phyloP scores from a whole-genome alignment of 2,113 vertebrate genomes.

The Petroica traversi region DNA sequence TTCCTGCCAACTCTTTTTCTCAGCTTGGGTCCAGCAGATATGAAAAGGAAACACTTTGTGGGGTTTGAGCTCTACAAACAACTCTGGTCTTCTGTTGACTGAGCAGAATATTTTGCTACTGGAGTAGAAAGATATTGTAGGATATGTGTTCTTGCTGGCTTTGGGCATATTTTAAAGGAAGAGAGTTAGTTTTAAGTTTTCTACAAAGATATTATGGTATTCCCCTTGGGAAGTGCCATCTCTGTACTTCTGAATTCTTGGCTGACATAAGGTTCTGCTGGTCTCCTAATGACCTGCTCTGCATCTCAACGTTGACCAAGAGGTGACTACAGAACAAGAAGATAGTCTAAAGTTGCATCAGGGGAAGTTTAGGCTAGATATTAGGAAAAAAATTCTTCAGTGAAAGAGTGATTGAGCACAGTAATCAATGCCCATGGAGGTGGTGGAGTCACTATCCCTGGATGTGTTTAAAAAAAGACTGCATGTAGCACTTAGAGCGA shows the following conservation, averaged over 20 bases:
- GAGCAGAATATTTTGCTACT: neutral
- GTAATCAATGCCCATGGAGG: neutral
- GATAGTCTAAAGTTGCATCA: no score
- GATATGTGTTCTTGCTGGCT: neutral
- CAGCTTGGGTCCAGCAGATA: neutral
- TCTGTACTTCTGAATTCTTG: neutral
- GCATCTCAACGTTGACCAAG: neutral
- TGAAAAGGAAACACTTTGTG: neutral
- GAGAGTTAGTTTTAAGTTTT: neutral
- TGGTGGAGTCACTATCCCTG: neutral
- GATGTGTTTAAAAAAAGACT: neutral
- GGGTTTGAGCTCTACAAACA: neutral
- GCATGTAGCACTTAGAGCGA: neutral
- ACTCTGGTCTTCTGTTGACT: neutral
- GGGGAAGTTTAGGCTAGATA: neutral
- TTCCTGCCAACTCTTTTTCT: neutral
- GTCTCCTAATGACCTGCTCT: rapidly evolving
- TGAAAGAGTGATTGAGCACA: neutral
- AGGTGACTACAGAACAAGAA: neutral
- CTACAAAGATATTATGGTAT: neutral
- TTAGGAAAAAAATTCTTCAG: neutral
- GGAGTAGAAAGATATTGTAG: neutral
- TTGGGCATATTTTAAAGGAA: neutral
- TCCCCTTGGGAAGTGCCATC: rapidly evolving
- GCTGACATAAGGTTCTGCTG: neutral